Conservation (phyloP, 2,113 vertebrate genomes). For the Cyprinodon variegatus region DNA sequence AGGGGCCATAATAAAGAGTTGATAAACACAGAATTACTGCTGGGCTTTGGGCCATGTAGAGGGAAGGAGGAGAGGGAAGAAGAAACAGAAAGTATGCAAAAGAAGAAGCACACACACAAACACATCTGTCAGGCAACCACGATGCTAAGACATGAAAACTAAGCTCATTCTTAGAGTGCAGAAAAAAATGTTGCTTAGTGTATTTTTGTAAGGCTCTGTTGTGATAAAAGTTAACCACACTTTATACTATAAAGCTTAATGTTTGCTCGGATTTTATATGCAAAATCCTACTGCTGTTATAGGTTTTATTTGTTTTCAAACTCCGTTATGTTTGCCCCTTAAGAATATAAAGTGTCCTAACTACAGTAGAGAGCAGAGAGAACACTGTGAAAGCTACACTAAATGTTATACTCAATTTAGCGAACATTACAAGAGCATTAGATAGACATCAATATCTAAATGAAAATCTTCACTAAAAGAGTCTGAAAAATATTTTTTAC, state of each 20-base stretch:
- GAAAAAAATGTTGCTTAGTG: not conserved
- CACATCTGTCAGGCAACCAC: not conserved
- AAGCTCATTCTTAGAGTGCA: not conserved
- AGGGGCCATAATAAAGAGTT: constrained; percentile 83
- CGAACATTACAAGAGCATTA: too few species aligned
- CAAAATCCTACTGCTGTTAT: not conserved
- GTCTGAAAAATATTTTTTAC: too few species aligned
- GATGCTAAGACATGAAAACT: not conserved
- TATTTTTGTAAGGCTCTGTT: not conserved
- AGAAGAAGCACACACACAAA: constrained; percentile 13
- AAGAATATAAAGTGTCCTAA: not conserved
- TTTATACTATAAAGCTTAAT: not conserved
- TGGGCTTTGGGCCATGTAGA: constrained; percentile 69
- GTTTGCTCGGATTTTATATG: not conserved
- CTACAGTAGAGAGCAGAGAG: not conserved
- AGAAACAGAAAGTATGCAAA: not conserved
- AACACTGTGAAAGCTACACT: not conserved
- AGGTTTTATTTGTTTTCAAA: not conserved
- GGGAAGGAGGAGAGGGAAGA: constrained; percentile 1
- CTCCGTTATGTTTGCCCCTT: not conserved
- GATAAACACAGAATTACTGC: constrained; percentile 86
- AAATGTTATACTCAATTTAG: not conserved
- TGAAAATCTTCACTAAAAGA: too few species aligned
- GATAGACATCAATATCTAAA: too few species aligned
- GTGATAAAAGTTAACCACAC: not conserved